These are phyloP conservation scores for Grus americana DNA, from an alignment of 2,113 vertebrate genomes.

Conservation along the genomic window DNA sequence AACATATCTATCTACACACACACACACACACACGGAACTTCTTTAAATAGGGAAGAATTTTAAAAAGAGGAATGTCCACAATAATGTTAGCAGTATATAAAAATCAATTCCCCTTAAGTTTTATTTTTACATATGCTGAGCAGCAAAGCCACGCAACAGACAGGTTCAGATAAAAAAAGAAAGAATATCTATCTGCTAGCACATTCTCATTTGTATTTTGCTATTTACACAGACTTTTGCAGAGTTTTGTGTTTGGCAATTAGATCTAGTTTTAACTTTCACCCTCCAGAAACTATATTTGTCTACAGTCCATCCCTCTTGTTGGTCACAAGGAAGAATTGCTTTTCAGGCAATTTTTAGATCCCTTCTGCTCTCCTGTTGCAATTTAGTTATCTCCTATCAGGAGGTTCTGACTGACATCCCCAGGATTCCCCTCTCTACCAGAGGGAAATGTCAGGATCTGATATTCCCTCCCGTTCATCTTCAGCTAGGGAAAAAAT, in stretches of 20 bases:
- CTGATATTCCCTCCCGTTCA: not conserved
- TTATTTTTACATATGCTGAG: not conserved
- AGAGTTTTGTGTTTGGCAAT: not conserved
- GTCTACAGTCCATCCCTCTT: not conserved
- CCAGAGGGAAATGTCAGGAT: not conserved
- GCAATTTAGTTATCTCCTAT: not conserved
- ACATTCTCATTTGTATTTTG: not conserved
- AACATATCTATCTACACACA: not conserved
- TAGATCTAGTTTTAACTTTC: not conserved
- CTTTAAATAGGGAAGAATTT: not conserved
- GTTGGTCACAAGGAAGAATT: slow-evolving; percentile 8
- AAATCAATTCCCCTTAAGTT: not conserved
- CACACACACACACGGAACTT: too few species aligned
- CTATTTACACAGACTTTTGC: not conserved
- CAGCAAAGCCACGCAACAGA: not conserved
- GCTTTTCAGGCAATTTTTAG: slow-evolving; percentile 36
- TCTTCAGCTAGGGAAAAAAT: not conserved
- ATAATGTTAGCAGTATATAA: not conserved
- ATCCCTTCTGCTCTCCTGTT: not conserved
- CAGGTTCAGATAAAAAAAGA: not conserved
- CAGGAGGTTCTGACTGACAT: not conserved
- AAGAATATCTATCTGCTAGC: not conserved
- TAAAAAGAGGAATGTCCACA: not conserved
- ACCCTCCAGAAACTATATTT: not conserved
- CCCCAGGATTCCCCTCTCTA: not conserved